phyloP scores from a whole-genome alignment of 53 echinoderm and acorn worm genomes.

The Holothuria leucospilota region DNA sequence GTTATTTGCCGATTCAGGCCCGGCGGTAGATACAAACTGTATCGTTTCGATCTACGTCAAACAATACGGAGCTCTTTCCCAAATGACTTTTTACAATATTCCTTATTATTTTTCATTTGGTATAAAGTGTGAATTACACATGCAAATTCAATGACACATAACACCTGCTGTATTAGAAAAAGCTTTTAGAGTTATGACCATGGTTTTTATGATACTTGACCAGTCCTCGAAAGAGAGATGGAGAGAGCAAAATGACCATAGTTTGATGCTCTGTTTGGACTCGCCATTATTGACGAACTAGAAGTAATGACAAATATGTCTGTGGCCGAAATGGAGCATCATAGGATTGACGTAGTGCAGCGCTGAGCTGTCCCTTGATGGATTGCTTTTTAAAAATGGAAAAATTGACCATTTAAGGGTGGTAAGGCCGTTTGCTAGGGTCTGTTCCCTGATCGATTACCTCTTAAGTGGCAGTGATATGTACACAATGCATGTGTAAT shows the following conservation, averaged over 20 bases:
- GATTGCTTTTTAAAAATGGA: slow-evolving; percentile 55
- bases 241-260: slow-evolving; percentile 19
- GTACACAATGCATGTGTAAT: slow-evolving; percentile 54
- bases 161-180: slow-evolving; percentile 11
- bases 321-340: slow-evolving; percentile 3
- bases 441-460: slow-evolving; percentile 35
- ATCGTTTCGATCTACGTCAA: slow-evolving; percentile 29
- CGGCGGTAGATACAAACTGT: slow-evolving; percentile 12
- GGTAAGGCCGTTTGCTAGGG: slow-evolving; percentile 29
- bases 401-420: slow-evolving; percentile 51
- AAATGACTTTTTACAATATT: neutral
- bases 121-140: slow-evolving; percentile 44
- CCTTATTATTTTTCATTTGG: slow-evolving; percentile 29
- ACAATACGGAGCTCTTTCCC: slow-evolving; percentile 7
- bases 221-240: slow-evolving; percentile 12
- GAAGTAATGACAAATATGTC: slow-evolving; percentile 43
- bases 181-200: slow-evolving; percentile 55
- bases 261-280: slow-evolving; percentile 31
- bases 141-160: slow-evolving; percentile 48
- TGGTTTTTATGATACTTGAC: slow-evolving; percentile 53
- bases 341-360: slow-evolving; percentile 38
- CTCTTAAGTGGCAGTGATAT: slow-evolving; percentile 47
- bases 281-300: slow-evolving; percentile 17
- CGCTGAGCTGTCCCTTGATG: slow-evolving; percentile 21
- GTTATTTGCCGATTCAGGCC: no score